phyloP scores from a whole-genome alignment of 2,113 vertebrate genomes.

The Oryzias celebensis region DNA sequence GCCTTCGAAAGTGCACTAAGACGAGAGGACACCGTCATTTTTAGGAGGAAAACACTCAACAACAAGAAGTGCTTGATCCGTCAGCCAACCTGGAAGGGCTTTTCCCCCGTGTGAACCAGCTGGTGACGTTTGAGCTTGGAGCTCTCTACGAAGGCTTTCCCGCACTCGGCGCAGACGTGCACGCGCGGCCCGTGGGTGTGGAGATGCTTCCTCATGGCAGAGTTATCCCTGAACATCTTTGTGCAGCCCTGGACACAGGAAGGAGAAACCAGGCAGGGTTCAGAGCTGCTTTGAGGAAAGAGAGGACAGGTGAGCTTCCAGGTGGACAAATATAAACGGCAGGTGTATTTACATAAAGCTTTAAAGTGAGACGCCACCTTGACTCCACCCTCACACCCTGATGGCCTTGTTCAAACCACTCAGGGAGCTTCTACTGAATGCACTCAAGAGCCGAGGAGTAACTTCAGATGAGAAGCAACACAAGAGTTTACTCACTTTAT shows the following conservation, averaged over 20 bases:
- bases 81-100: slow-evolving; percentile 91
- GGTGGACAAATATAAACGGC: too few species aligned
- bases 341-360: too few species aligned
- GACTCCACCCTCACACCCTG: too few species aligned
- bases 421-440: background rate
- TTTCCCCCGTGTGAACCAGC: slow-evolving; percentile 98
- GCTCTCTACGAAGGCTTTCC: slow-evolving; percentile 98
- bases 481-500: slow-evolving; percentile 86
- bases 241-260: slow-evolving; percentile 86
- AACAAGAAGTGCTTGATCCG: background rate
- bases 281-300: too few species aligned
- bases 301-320: too few species aligned
- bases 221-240: slow-evolving; percentile 99
- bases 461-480: background rate
- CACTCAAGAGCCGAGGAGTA: background rate
- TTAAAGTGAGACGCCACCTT: too few species aligned
- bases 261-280: background rate
- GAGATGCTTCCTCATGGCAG: slow-evolving; percentile 98
- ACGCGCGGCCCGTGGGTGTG: slow-evolving; percentile 96
- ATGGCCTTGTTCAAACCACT: too few species aligned
- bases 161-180: slow-evolving; percentile 96
- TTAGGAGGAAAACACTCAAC: background rate
- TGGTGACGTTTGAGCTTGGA: slow-evolving; percentile 98
- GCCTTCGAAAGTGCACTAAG: slow-evolving; percentile 96
- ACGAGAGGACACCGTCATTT: background rate